Evolutionary conservation across 2,797 vertebrate genomes (phyloP).

Genomic region (Menidia menidia): DNA sequence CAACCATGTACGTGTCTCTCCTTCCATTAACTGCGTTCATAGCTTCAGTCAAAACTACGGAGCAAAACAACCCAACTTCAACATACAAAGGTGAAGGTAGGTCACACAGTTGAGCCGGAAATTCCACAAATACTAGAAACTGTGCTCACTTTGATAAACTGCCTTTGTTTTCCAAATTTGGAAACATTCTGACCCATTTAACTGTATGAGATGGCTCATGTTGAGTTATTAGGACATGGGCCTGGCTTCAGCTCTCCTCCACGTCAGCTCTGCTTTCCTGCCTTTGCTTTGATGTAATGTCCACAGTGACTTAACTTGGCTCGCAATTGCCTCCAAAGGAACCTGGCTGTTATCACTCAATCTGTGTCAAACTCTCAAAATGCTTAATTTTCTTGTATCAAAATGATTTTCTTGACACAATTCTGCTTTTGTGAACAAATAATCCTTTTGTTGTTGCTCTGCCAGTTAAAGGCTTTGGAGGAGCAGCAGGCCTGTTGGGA

Average conservation of each 20-base stretch:
- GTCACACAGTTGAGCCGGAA: slow-evolving; percentile 46
- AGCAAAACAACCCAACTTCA: slow-evolving; percentile 57
- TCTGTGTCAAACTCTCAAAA: slow-evolving; percentile 24
- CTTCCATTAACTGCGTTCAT: slow-evolving; percentile 1
- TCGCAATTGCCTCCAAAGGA: slow-evolving; percentile 40
- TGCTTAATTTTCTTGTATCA: slow-evolving; percentile 22
- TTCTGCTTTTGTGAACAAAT: neutral
- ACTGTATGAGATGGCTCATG: slow-evolving; percentile 48
- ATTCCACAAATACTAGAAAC: slow-evolving; percentile 30
- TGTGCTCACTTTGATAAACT: slow-evolving; percentile 43
- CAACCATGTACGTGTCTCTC: neutral
- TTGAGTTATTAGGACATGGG: slow-evolving; percentile 67
- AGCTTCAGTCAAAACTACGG: slow-evolving; percentile 74
- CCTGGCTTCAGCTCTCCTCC: slow-evolving; percentile 55
- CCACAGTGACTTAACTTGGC: slow-evolving; percentile 63
- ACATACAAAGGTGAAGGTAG: slow-evolving; percentile 69
- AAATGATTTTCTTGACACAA: neutral
- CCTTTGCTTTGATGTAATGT: slow-evolving; percentile 60
- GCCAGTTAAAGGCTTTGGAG: slow-evolving; percentile 83
- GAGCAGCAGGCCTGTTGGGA: slow-evolving; percentile 83
- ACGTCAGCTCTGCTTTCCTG: slow-evolving; percentile 44
- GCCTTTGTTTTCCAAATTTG: slow-evolving; percentile 63
- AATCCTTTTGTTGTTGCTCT: slow-evolving; percentile 26
- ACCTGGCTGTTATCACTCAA: slow-evolving; percentile 25
- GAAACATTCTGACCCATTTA: slow-evolving; percentile 78